Evolutionary conservation across 2,113 vertebrate genomes (phyloP).

Genomic region (Eurypyga helias): DNA sequence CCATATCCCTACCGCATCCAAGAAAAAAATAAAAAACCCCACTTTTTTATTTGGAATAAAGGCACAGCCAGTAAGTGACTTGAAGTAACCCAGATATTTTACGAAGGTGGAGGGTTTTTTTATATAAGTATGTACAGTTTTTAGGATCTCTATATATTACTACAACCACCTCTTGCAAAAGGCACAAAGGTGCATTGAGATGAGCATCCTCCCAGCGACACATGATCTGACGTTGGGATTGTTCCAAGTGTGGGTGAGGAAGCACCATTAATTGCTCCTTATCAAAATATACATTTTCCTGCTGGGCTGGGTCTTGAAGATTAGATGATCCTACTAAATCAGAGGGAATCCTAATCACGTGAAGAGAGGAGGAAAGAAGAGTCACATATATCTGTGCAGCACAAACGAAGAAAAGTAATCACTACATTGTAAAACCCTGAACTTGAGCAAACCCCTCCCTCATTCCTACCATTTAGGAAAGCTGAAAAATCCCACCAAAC

Average conservation of each 20-base stretch:
- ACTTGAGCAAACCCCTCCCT: not conserved
- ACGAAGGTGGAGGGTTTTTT: not conserved
- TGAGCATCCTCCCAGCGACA: not conserved
- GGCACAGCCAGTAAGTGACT: not conserved
- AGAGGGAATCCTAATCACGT: not conserved
- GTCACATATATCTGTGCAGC: not conserved
- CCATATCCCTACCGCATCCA: not conserved
- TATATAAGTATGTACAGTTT: not conserved
- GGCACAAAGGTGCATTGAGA: not conserved
- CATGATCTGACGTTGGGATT: not conserved
- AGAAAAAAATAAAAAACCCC: not conserved
- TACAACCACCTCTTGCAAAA: not conserved
- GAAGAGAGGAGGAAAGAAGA: not conserved
- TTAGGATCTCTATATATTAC: not conserved
- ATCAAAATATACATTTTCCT: not conserved
- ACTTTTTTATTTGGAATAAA: not conserved
- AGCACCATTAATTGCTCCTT: not conserved
- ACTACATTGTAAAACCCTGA: rapidly evolving
- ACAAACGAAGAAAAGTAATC: not conserved
- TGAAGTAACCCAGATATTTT: not conserved
- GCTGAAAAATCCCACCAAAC: not conserved
- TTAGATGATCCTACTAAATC: not conserved
- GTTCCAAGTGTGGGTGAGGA: not conserved
- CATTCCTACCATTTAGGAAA: not conserved
- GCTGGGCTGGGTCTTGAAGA: not conserved